Conservation (phyloP, 2,888 invertebrate species). For the Galeruca laticollis region DNA sequence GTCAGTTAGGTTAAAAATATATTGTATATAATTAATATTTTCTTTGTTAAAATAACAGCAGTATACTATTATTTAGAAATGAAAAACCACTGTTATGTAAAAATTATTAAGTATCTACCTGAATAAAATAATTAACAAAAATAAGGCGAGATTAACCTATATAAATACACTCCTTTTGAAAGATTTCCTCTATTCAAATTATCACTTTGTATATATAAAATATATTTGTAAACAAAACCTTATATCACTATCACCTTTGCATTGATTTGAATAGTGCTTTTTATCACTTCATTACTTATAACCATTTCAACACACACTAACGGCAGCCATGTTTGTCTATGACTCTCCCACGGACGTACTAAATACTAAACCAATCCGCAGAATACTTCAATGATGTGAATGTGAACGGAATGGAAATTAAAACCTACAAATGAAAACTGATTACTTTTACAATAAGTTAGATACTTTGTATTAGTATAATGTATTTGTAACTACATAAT, state of each 20-base stretch:
- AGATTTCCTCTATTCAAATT: conserved; percentile 26
- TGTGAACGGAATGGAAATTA: conserved; percentile 24
- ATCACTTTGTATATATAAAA: conserved; percentile 19
- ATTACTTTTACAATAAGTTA: neutral
- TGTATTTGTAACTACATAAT: neutral
- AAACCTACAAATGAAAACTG: conserved; percentile 16
- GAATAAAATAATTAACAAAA: conserved; percentile 46
- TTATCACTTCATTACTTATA: conserved; percentile 60
- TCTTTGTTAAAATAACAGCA: conserved; percentile 20
- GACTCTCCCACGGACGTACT: conserved; percentile 62
- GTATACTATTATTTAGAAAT: neutral
- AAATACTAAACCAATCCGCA: conserved; percentile 5
- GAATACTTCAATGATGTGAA: conserved; percentile 32
- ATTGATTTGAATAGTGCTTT: conserved; percentile 57
- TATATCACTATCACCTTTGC: conserved; percentile 55
- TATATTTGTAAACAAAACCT: conserved; percentile 43
- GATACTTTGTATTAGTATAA: neutral
- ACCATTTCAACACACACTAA: conserved; percentile 62
- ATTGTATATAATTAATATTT: conserved; percentile 9
- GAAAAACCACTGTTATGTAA: conserved; percentile 25
- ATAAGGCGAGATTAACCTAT: conserved; percentile 63
- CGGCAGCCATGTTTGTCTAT: conserved; percentile 65
- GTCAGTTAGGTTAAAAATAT: conserved; percentile 34
- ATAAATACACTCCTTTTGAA: conserved; percentile 57
- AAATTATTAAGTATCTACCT: conserved; percentile 32